Percentiles rank a stretch among this genome's conserved stretches.
phyloP scores from a whole-genome alignment of 2,797 vertebrate genomes.

The Syngnathus acus region DNA sequence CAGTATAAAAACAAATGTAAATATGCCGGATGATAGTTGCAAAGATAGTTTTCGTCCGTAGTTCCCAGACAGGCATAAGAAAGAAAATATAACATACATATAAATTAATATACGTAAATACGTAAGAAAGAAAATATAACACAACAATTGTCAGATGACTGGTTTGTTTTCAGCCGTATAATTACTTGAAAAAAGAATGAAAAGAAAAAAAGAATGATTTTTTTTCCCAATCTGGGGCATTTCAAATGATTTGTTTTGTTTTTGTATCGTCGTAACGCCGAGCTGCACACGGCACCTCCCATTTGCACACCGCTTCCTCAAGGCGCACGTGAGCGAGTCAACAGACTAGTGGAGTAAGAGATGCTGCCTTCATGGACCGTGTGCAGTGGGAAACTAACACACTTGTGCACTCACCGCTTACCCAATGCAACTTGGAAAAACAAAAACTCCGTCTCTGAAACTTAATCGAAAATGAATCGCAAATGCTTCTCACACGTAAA shows the following conservation, averaged over 20 bases:
- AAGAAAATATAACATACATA: no score
- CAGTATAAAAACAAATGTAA: no score
- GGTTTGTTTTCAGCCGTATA: no score
- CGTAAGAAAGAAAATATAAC: no score
- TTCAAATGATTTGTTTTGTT: neutral
- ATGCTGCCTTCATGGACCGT: slow-evolving; percentile 30
- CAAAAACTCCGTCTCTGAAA: neutral
- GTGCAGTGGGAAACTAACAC: slow-evolving; percentile 12
- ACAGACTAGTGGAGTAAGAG: neutral
- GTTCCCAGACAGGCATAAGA: no score
- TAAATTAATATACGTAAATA: no score
- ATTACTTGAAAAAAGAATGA: no score
- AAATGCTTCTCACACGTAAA: no score
- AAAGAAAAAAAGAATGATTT: neutral
- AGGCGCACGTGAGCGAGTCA: slow-evolving; percentile 16
- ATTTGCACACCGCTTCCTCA: slow-evolving; percentile 31
- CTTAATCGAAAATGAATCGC: no score
- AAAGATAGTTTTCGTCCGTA: no score
- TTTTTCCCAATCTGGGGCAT: neutral
- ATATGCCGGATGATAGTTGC: no score
- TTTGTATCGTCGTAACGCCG: neutral
- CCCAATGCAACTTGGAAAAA: neutral
- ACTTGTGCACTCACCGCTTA: neutral
- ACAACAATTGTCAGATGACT: no score
- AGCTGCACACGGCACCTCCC: slow-evolving; percentile 3